These are phyloP conservation scores for Brachynemurus nebulosus DNA, from an alignment of 2,888 invertebrate genomes.

Conservation along the genomic window DNA sequence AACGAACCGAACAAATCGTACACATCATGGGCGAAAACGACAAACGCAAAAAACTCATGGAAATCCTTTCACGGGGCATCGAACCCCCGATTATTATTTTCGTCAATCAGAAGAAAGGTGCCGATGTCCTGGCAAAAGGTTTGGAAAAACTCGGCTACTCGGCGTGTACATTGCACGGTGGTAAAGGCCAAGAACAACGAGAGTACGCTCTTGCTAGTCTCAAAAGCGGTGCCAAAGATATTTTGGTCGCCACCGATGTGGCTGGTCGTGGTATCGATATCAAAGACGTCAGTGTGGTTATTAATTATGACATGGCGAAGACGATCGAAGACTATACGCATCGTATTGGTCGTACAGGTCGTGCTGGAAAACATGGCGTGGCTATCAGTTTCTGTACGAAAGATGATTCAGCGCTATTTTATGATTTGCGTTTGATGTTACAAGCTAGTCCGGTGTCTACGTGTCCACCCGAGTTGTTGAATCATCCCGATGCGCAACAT, in stretches of 20 bases:
- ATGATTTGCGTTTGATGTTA: conserved; percentile 89
- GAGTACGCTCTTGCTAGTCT: conserved; percentile 95
- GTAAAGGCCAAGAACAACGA: conserved; percentile 98
- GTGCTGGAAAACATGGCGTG: conserved; percentile 94
- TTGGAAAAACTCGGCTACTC: conserved; percentile 94
- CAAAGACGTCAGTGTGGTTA: conserved; percentile 96
- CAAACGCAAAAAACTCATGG: conserved; percentile 91
- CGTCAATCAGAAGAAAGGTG: conserved; percentile 99
- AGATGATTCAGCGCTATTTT: conserved; percentile 89
- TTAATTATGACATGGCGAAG: conserved; percentile 99
- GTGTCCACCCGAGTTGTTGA: conserved; percentile 92
- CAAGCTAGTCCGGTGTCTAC: conserved; percentile 81
- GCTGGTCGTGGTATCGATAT: conserved; percentile 99
- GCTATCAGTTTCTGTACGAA: conserved; percentile 96
- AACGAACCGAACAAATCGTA: conserved; percentile 94
- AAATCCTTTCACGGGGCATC: conserved; percentile 76
- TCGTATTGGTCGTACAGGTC: conserved; percentile 97
- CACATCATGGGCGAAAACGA: conserved; percentile 91
- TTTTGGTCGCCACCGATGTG: conserved; percentile 97
- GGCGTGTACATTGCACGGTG: conserved; percentile 95
- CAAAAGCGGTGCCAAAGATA: conserved; percentile 92
- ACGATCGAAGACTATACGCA: conserved; percentile 95
- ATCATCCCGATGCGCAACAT: conserved; percentile 96
- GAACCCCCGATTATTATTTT: conserved; percentile 99
- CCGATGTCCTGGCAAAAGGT: conserved; percentile 93